Evolutionary conservation across 30 jellyfish, hydroid and myxozoan species (phyloP).

Genomic region (Mastigias papua): DNA sequence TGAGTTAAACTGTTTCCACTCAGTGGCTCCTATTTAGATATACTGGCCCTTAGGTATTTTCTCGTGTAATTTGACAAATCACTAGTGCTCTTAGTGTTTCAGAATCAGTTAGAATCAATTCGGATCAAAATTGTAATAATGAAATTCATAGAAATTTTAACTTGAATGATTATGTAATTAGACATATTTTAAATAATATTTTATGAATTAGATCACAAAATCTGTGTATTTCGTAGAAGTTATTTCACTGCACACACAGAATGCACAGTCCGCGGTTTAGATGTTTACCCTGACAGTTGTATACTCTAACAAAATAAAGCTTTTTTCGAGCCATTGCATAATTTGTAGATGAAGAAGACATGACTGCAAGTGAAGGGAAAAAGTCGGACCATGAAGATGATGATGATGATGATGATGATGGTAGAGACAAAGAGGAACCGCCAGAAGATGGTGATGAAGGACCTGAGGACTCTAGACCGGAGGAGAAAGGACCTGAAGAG

Average conservation of each 20-base stretch:
- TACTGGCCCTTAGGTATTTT: not conserved
- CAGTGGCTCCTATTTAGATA: not conserved
- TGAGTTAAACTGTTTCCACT: not conserved
- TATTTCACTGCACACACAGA: not conserved
- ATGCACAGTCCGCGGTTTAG: not conserved
- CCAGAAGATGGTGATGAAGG: slow-evolving; percentile 37
- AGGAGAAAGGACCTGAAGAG: slow-evolving; percentile 42
- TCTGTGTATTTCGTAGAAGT: not conserved
- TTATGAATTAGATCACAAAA: not conserved
- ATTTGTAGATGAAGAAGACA: slow-evolving; percentile 60
- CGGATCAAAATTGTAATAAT: not conserved
- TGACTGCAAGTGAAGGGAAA: slow-evolving; percentile 58
- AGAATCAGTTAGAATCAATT: not conserved
- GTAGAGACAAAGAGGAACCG: slow-evolving; percentile 9
- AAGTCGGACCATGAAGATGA: slow-evolving; percentile 62
- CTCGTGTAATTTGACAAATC: no score
- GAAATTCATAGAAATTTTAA: not conserved
- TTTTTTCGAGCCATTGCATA: slow-evolving; percentile 25
- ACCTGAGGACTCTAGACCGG: slow-evolving; percentile 44
- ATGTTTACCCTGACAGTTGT: slow-evolving; percentile 1
- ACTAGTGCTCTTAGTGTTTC: no score
- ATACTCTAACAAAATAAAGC: not conserved
- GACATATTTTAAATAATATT: not conserved
- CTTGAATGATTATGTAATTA: slow-evolving; percentile 1
- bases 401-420: slow-evolving; percentile 56